Evolutionary conservation across 2,797 vertebrate species (phyloP), one percentile per base, ranked within the genome.

Genomic region (Falco peregrinus): DNA sequence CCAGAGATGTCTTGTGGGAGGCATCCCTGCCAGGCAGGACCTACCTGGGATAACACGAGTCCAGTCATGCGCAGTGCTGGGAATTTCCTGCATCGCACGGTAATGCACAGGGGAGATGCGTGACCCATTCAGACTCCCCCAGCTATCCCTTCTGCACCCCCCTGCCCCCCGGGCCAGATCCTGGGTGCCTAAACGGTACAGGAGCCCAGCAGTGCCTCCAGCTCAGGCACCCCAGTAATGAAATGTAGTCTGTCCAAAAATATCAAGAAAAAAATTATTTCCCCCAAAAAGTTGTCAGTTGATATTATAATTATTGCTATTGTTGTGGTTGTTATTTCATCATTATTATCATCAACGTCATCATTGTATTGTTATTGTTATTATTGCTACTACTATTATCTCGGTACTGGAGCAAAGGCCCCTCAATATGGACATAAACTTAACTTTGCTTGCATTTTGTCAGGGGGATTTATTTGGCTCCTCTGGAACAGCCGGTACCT

Each of bases 61-160:
- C 69, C 60, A 15, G 4, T 10, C 64, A 21, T 1, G 2, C 2
- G 3, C 11, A 0, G 4, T 5, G 45, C 11, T 48, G 59, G 39
- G 2, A 25, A 17, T 51, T 60, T 21, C 47, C 14, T 18, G 29
- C 20, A 2, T 41, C 41, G n/a, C 69, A 48, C 7, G 25, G 63
- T 17, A 33, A 21, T 5, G 9, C 3, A 7, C 1, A 2, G 56
- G 28, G 35, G 57, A 31, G n/a, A 16, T 10, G 14, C 1, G 1
- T 28, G 61, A 53, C 10, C n/a, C 10, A 0, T 89, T 63, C 60
- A 9, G 43, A 15, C 13, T 12, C 28, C 21, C 54, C 5, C 0
- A 1, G 56, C 6, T 33, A 16, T 48, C 45, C 28, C 20, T 18
- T 29, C 47, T n/a, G 20, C 59, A 35, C 1, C 11, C 47, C 28